phyloP scores from a whole-genome alignment of 2,113 vertebrate species.

The Shinisaurus crocodilurus region DNA sequence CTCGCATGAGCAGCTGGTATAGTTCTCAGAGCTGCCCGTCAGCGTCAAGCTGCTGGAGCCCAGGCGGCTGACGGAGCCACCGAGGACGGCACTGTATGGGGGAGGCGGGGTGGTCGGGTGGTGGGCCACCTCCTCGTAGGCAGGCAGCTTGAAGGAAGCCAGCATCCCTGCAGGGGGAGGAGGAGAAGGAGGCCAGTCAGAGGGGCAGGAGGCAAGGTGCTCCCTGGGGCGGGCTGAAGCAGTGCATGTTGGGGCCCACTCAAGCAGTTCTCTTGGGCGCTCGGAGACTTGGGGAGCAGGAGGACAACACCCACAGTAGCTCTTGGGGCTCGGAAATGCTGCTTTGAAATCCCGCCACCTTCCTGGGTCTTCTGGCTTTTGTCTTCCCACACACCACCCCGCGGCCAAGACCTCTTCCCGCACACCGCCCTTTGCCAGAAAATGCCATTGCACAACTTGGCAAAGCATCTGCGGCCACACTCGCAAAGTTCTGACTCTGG shows the following conservation, averaged over 20 bases:
- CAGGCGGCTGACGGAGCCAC: conserved; percentile 70
- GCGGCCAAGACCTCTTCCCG: not conserved
- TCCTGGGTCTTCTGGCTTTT: too few species aligned
- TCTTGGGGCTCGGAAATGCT: not conserved
- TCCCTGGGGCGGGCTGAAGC: too few species aligned
- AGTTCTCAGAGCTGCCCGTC: conserved; percentile 86
- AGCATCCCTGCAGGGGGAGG: conserved; percentile 82
- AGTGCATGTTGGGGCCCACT: too few species aligned
- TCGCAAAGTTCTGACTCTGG: not conserved
- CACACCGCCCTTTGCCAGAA: not conserved
- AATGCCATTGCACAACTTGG: not conserved
- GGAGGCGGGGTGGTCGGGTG: conserved; percentile 92
- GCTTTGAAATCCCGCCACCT: not conserved
- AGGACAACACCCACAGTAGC: not conserved
- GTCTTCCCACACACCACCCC: not conserved
- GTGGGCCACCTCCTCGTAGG: conserved; percentile 93
- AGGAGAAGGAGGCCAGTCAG: not conserved
- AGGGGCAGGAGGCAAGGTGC: not conserved
- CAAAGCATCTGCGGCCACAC: not conserved
- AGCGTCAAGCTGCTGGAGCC: conserved; percentile 76
- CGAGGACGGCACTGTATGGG: conserved; percentile 86
- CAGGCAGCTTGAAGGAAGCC: conserved; percentile 92
- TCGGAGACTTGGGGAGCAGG: too few species aligned
- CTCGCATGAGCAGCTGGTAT: conserved; percentile 88
- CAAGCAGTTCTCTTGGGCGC: not conserved